Conservation (phyloP, 2,797 vertebrate genomes). For the Malacoctenus gilli region DNA sequence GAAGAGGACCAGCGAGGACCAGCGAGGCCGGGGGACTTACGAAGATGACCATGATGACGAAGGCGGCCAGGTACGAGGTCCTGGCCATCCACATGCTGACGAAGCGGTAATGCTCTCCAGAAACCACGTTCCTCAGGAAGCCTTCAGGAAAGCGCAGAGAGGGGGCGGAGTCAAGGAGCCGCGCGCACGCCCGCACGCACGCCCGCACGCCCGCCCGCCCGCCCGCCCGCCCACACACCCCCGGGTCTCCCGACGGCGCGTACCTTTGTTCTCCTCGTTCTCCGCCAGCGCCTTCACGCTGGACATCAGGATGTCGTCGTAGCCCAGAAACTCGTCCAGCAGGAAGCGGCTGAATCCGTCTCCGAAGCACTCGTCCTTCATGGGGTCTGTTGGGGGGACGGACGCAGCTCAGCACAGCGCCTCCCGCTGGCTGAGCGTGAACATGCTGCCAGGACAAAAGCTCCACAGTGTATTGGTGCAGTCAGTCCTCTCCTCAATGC, state of each 20-base stretch:
- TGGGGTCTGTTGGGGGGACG: conserved; percentile 59
- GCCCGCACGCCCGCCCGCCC: too few species aligned
- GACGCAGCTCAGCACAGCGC: not conserved
- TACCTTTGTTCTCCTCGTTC: conserved; percentile 97
- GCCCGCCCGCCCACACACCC: too few species aligned
- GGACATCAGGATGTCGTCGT: conserved; percentile 97
- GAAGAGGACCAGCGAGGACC: too few species aligned
- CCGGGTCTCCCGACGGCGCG: too few species aligned
- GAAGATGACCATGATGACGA: conserved; percentile 98
- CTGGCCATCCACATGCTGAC: conserved; percentile 99
- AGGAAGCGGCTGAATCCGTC: conserved; percentile 96
- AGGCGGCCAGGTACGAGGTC: conserved; percentile 94
- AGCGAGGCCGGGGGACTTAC: conserved; percentile 81
- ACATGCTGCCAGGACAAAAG: too few species aligned
- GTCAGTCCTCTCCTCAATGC: too few species aligned
- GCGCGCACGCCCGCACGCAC: too few species aligned
- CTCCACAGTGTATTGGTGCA: too few species aligned
- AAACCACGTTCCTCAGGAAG: conserved; percentile 95
- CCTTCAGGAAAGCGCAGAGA: conserved; percentile 76
- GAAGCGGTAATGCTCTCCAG: conserved; percentile 96
- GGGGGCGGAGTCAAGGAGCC: too few species aligned
- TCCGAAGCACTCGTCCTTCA: conserved; percentile 89
- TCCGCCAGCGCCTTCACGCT: conserved; percentile 97
- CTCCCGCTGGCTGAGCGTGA: too few species aligned
- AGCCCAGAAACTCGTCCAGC: conserved; percentile 94